A percentile compares a stretch with the other conserved stretches of the same genome.
Evolutionary conservation across 37 sponge, comb jelly and placozoan species (phyloP).

Genomic region (Diacarnus erythraeanus): DNA sequence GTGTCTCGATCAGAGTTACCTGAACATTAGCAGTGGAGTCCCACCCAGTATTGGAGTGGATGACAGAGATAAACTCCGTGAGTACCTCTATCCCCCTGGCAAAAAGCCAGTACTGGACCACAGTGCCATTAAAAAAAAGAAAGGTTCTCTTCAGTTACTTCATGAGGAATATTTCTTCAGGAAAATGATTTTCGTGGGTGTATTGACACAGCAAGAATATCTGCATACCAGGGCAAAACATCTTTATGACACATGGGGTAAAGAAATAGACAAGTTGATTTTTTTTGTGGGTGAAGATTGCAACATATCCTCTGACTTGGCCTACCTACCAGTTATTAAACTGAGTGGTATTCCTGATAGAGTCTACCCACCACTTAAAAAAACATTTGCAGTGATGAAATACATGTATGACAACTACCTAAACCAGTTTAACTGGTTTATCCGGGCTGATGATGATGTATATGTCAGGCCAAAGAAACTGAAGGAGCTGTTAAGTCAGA

Average conservation of each 20-base stretch:
- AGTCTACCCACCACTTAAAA: constrained; percentile 56
- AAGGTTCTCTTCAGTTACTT: background rate
- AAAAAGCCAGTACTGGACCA: background rate
- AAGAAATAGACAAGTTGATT: constrained; percentile 47
- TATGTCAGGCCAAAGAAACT: constrained; percentile 45
- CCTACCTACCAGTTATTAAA: constrained; percentile 55
- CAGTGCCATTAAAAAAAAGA: no score
- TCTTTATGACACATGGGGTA: constrained; percentile 76
- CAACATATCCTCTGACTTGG: constrained; percentile 20
- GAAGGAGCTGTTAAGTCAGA: constrained; percentile 21
- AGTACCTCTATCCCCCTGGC: background rate
- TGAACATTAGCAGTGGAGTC: background rate
- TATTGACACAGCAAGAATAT: constrained; percentile 61
- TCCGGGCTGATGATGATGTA: constrained; percentile 69
- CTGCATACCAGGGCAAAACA: constrained; percentile 58
- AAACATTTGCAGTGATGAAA: constrained; percentile 65
- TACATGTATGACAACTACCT: constrained; percentile 69
- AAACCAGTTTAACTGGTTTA: constrained; percentile 76
- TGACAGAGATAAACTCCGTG: background rate
- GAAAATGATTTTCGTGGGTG: constrained; percentile 50
- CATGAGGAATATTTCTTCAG: constrained; percentile 39
- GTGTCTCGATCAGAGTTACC: background rate
- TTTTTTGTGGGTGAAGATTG: constrained; percentile 71
- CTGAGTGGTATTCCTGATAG: constrained; percentile 54
- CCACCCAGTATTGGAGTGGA: background rate